Evolutionary conservation across 2,113 vertebrate species (phyloP), one percentile per base, ranked within the genome.

Genomic region (Colinus virginianus): DNA sequence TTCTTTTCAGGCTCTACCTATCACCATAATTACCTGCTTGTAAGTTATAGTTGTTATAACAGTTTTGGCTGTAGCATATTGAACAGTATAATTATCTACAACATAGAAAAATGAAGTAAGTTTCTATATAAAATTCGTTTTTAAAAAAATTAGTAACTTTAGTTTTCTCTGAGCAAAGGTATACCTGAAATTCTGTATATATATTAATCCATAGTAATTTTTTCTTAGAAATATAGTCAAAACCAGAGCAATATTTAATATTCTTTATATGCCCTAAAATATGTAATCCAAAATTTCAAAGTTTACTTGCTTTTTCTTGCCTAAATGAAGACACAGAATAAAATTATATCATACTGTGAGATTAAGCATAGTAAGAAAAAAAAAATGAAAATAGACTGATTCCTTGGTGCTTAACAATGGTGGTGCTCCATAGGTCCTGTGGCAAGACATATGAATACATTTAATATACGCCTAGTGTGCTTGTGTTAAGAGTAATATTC

Each of bases 1-100:
- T 84, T 87, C 56, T 94, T 74, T 94, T 74, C 43, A 81, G 62
- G 36, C 86, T 91, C 56, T 84, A 20, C 30, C 85, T 80, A 48
- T 86, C 43, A 75, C 28, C 5, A 64, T 81, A 36, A 61, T 84
- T 67, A 84, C 23, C 80, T 0, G 0, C 9, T 80, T 75, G 22
- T 80, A 79, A 90, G 51, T 84, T 91, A 64, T 51, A 91, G 46
- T 34, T 88, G 15, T 59, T 88, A 2, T 14, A 70, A 46, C 3
- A 64, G 43, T 71, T 94, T 78, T 80, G 26, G 11, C n/a, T 84
- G 11, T 53, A 84, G 21, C 14, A 28, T 36, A 36, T 40, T 75
- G 40, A 90, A 75, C n/a, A 86, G 68, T 5, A 13, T 67, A 81
- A 40, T 80, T 91, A 83, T 34, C 14, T 87, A 26, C 48, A 18